Evolutionary conservation across 1,140 invertebrate species (phyloP).

Genomic region (Lineus longissimus): DNA sequence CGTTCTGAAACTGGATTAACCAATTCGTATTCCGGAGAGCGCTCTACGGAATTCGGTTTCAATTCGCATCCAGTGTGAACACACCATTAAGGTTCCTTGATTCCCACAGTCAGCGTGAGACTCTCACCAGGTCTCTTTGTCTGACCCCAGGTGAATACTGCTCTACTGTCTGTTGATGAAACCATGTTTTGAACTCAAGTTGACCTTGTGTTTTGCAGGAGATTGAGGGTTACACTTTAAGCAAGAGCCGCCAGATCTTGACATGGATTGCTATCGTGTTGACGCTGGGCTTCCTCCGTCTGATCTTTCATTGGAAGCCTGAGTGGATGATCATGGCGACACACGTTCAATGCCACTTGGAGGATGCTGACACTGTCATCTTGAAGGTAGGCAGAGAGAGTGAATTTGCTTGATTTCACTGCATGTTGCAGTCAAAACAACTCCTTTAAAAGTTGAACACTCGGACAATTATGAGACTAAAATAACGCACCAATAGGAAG

Average conservation of each 20-base stretch:
- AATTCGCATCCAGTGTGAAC: too few species aligned
- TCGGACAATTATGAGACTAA: background rate
- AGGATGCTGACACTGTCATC: slow-evolving; percentile 56
- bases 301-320: slow-evolving; percentile 85
- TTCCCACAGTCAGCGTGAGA: too few species aligned
- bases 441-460: background rate
- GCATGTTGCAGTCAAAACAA: background rate
- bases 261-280: slow-evolving; percentile 65
- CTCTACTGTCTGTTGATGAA: too few species aligned
- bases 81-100: too few species aligned
- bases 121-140: too few species aligned
- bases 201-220: too few species aligned
- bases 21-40: too few species aligned
- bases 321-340: slow-evolving; percentile 72
- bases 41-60: too few species aligned
- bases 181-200: too few species aligned
- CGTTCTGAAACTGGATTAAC: too few species aligned
- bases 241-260: slow-evolving; percentile 36
- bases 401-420: background rate
- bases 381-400: slow-evolving; percentile 27
- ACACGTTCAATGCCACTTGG: slow-evolving; percentile 65
- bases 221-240: slow-evolving; percentile 24
- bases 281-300: slow-evolving; percentile 70
- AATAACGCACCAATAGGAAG: too few species aligned
- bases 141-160: too few species aligned